Evolutionary conservation across 2,113 vertebrate species (phyloP), one percentile per base, ranked within the genome.

Genomic region (Bubo scandiacus): DNA sequence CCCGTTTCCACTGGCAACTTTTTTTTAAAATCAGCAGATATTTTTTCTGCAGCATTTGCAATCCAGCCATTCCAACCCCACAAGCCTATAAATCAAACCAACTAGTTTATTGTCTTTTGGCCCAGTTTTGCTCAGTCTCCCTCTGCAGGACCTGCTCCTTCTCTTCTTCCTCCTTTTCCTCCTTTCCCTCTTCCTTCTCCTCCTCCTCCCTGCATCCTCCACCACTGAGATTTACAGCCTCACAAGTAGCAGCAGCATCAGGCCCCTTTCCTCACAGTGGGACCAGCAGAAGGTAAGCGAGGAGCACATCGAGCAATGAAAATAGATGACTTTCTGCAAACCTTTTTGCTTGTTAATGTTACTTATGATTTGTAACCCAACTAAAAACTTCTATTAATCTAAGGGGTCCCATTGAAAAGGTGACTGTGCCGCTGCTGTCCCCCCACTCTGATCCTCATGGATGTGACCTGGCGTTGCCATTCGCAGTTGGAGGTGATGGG

Each of bases 1-100:
- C 78, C 61, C 80, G 66, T 85, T 94, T 77, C 52, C 43, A 45
- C 13, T 63, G 62, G 58, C 2, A 0, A 72, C 38, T 72, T 78
- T 74, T 83, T 80, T 81, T 67, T 36, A 0, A 79, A 66, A 83
- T 88, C 67, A 29, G 71, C 1, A 0, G 75, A 11, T 81, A 10
- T 79, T 79, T 84, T 97, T 92, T 74, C 90, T 94, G 94, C 88
- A 88, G 92, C 38, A 30, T 84, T 89, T 92, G 95, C 91, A 61
- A 18, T 67, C 83, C 86, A 79, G 59, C 88, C 22, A 0, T 71
- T 90, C 47, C 95, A 93, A 21, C 68, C 52, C 91, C 57, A 34
- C 4, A 1, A 67, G 59, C 73, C 71, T 88, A 29, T 88, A 81
- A 88, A 88, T 84, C 94, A 94, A 59, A 77, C 65, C 73, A 63